Conservation (phyloP, 2,888 invertebrate species). For the Cataglyphis altisquamis region DNA sequence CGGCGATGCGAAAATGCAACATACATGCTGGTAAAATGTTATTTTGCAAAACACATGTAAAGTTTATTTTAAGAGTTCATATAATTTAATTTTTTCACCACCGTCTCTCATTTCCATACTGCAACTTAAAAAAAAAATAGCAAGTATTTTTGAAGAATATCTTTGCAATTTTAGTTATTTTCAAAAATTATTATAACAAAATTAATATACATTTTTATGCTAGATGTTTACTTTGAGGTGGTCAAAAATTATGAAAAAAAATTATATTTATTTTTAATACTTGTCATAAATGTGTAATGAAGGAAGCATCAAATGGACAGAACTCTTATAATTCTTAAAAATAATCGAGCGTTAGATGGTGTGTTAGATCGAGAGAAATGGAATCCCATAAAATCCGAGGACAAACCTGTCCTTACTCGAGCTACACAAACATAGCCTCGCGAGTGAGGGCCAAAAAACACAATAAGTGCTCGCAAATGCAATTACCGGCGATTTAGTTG, state of each 20-base stretch:
- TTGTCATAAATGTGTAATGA: neutral
- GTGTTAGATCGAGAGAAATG: slow-evolving; percentile 12
- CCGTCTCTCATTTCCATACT: neutral
- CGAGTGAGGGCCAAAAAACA: slow-evolving; percentile 60
- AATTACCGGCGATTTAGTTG: slow-evolving; percentile 59
- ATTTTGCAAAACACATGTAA: neutral
- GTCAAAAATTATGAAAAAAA: neutral
- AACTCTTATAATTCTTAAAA: slow-evolving; percentile 26
- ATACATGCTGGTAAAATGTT: neutral
- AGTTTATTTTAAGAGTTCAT: neutral
- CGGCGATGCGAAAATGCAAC: neutral
- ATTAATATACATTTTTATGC: neutral
- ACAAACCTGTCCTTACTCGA: slow-evolving; percentile 41
- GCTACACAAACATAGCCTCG: slow-evolving; percentile 60
- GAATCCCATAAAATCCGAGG: slow-evolving; percentile 38
- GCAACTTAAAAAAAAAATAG: neutral
- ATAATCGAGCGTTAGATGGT: slow-evolving; percentile 14
- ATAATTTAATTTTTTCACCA: neutral
- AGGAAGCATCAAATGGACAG: neutral
- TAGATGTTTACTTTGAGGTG: neutral
- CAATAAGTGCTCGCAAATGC: slow-evolving; percentile 68
- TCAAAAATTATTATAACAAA: neutral
- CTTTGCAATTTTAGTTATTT: neutral
- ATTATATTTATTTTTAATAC: neutral
- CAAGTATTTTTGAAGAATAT: slow-evolving; percentile 2